Evolutionary conservation across 2,888 invertebrate genomes (phyloP).

Genomic region (Argyresthia goedartella): DNA sequence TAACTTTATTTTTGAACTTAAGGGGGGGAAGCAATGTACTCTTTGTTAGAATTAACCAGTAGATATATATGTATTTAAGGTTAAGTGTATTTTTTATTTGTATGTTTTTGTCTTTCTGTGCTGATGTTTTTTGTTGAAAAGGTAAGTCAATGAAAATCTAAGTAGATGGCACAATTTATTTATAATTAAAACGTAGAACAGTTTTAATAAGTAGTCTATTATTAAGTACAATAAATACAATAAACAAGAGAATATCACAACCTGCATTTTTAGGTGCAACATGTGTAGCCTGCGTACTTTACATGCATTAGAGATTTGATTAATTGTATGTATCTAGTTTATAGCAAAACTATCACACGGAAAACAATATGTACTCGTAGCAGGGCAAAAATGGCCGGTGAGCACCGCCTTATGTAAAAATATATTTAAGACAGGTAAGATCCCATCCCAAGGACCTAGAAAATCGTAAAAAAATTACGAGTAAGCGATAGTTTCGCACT

Average conservation of each 20-base stretch:
- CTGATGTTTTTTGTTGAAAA: background rate
- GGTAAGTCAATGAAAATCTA: slow-evolving; percentile 19
- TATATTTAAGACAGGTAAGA: no score
- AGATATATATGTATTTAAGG: no score
- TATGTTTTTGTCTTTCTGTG: no score
- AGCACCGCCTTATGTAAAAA: no score
- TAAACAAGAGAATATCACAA: slow-evolving; percentile 41
- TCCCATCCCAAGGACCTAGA: no score
- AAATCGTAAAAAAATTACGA: no score
- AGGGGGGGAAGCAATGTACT: no score
- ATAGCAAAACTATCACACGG: background rate
- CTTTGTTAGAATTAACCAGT: no score
- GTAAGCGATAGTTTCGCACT: no score
- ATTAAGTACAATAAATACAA: slow-evolving; percentile 16
- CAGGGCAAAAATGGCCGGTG: background rate
- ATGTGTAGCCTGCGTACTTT: background rate
- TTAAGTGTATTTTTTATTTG: no score
- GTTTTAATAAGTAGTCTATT: slow-evolving; percentile 2
- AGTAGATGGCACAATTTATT: slow-evolving; percentile 57
- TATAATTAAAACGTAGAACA: slow-evolving; percentile 10
- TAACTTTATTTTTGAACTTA: no score
- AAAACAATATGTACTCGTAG: no score
- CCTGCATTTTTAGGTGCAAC: slow-evolving; percentile 23
- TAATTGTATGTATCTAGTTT: background rate
- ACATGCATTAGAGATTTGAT: background rate